Evolutionary conservation across 2,888 invertebrate genomes (phyloP).

Genomic region (Epirrita christyi): DNA sequence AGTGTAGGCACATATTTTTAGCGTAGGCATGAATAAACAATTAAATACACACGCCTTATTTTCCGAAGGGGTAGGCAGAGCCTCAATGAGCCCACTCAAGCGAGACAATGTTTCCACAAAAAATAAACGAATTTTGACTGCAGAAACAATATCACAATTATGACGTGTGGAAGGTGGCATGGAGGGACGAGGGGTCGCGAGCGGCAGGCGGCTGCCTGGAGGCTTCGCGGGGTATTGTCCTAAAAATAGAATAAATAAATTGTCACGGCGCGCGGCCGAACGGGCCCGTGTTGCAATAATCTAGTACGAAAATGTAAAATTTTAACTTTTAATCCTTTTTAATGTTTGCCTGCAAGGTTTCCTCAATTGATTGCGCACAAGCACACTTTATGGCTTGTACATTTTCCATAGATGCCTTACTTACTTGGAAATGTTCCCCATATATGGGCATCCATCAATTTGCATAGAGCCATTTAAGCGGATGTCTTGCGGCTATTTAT

Average conservation of each 20-base stretch:
- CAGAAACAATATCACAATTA: background rate
- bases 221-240: background rate
- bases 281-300: background rate
- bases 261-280: background rate
- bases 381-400: background rate
- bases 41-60: too few relatives aligned
- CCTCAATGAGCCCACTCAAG: too few relatives aligned
- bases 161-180: background rate
- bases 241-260: background rate
- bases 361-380: background rate
- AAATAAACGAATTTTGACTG: too few relatives aligned
- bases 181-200: background rate
- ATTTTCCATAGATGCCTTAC: background rate
- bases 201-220: background rate
- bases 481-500: slow-evolving; percentile 7
- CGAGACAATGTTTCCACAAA: too few relatives aligned
- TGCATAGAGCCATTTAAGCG: background rate
- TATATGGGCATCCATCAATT: slow-evolving; percentile 6
- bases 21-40: too few relatives aligned
- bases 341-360: too few relatives aligned
- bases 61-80: too few relatives aligned
- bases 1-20: too few relatives aligned
- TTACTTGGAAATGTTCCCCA: background rate
- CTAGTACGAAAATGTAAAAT: background rate
- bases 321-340: too few relatives aligned